These are phyloP conservation scores for Tragelaphus imberbis DNA, from an alignment of 2,113 vertebrate genomes.

Conservation along the genomic window DNA sequence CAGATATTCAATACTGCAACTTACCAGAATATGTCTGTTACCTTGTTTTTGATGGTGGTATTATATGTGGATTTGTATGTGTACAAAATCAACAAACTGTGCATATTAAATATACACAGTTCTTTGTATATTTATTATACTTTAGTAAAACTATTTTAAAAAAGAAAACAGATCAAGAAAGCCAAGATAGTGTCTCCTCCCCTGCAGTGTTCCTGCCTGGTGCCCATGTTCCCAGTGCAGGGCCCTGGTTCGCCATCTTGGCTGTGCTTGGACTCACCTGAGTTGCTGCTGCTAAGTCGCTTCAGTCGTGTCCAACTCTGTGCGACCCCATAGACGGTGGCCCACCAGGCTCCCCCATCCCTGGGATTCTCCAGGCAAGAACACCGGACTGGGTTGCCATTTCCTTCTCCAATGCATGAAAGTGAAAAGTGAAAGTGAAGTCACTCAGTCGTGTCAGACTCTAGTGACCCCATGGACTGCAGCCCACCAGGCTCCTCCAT, in stretches of 20 bases:
- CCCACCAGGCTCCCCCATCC: too few species aligned
- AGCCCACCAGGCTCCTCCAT: too few species aligned
- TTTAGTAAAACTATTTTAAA: neutral
- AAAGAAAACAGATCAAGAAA: neutral
- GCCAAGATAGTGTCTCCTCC: neutral
- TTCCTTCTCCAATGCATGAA: too few species aligned
- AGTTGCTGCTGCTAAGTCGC: neutral
- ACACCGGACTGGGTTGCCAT: too few species aligned
- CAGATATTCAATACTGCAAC: neutral
- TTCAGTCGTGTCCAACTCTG: too few species aligned
- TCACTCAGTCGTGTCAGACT: too few species aligned
- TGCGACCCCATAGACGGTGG: too few species aligned
- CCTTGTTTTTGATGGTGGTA: neutral
- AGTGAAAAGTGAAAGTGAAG: too few species aligned
- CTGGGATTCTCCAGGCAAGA: too few species aligned
- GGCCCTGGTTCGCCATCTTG: neutral
- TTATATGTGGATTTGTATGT: neutral
- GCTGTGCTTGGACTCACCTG: neutral
- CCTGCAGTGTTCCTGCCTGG: fast-evolving
- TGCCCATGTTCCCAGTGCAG: fast-evolving
- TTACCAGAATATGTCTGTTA: neutral
- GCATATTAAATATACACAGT: neutral
- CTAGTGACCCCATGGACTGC: too few species aligned
- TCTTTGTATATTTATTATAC: neutral
- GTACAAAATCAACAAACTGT: neutral